Percentiles rank a stretch among this genome's conserved stretches.
Conservation (phyloP, 2,888 invertebrate genomes). For the Acronicta leporina region DNA sequence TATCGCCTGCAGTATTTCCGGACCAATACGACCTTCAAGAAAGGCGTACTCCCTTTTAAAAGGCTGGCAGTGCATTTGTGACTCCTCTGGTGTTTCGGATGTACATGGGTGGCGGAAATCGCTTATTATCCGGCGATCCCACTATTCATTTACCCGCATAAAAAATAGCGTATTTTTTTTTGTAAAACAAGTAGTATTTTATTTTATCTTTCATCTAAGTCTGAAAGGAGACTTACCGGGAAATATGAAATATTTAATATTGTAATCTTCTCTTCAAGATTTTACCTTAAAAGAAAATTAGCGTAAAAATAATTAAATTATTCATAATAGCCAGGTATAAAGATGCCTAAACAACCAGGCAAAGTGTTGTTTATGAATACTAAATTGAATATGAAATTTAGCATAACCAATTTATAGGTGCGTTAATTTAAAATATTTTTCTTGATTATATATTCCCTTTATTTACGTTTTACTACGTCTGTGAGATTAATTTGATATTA, state of each 20-base stretch:
- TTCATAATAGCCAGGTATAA: slow-evolving; percentile 34
- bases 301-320: slow-evolving; percentile 47
- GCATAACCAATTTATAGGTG: slow-evolving; percentile 36
- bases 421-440: slow-evolving; percentile 43
- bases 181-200: too few relatives aligned
- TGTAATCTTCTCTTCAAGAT: background rate
- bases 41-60: too few relatives aligned
- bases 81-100: too few relatives aligned
- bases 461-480: slow-evolving; percentile 8
- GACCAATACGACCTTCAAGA: too few relatives aligned
- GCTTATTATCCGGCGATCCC: too few relatives aligned
- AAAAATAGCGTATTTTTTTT: too few relatives aligned
- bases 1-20: too few relatives aligned
- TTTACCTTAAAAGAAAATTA: slow-evolving; percentile 22
- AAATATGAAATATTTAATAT: slow-evolving; percentile 1
- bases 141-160: too few relatives aligned
- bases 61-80: too few relatives aligned
- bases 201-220: too few relatives aligned
- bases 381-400: slow-evolving; percentile 46
- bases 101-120: too few relatives aligned
- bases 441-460: slow-evolving; percentile 28
- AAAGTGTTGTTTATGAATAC: slow-evolving; percentile 51
- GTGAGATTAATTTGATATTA: slow-evolving; percentile 6
- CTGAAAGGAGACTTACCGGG: too few relatives aligned
- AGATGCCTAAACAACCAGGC: slow-evolving; percentile 19